Evolutionary conservation across 2,888 invertebrate species (phyloP), one percentile per base, ranked within the genome.

Genomic region (Protophormia terraenovae): DNA sequence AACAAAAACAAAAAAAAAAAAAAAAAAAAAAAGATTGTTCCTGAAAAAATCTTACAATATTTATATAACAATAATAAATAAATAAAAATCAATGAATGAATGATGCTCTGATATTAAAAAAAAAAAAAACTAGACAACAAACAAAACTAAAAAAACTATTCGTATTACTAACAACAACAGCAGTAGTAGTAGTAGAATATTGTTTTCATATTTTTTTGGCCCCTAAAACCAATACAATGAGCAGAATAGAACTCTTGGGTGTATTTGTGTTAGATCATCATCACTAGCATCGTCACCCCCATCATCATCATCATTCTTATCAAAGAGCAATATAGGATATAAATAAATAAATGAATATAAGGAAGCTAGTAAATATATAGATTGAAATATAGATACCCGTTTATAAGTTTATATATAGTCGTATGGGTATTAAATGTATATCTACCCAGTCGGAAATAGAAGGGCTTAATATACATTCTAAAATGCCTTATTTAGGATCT

Each of bases 201-300:
- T 10, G 2, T 38, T 38, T 12, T 14, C 14, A 38, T n/a, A 38
- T 38, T 14, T 38, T 38, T 41, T 41, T 41, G n/a, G 12, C n/a
- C 14, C 0, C 38, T 27, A 6, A 38, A 53, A 62, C 45, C 27
- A 16, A n/a, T 10, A 38, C 16, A 60, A 19, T 16, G 14, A 3
- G 41, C 29, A 10, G 50, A 14, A 14, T 67, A 66, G 50, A 77
- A 67, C 53, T 35, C 72, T 67, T 77, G 77, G 60, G 55, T 35
- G 53, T 62, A 73, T 81, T 81, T 81, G 77, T 71, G 77, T 71
- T 78, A 78, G 73, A 55, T 73, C 66, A 77, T 72, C 64, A 50
- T 38, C 67, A 41, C n/a, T n/a, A n/a, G n/a, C n/a, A 55, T 73
- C 66, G 73, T 72, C 64, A 50, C 29, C 67, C 32, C n/a, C n/a